Conservation (phyloP, 2,113 vertebrate genomes). For the Lanius collurio region DNA sequence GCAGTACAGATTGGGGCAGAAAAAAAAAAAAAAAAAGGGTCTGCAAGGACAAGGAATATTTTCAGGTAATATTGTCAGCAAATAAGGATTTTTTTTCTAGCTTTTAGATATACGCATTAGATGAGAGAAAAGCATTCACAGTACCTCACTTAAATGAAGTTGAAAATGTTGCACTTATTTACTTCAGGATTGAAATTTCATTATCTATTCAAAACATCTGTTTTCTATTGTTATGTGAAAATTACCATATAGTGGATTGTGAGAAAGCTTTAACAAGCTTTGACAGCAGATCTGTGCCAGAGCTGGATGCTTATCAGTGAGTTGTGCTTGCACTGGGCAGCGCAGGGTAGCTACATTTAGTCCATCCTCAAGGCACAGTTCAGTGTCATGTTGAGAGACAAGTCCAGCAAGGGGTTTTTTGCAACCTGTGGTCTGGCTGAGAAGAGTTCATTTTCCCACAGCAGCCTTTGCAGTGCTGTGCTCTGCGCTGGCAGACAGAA, state of each 20-base stretch:
- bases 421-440: background rate
- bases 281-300: background rate
- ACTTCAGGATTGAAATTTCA: background rate
- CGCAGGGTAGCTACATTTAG: background rate
- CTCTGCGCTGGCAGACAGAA: background rate
- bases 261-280: background rate
- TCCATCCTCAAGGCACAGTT: background rate
- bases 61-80: background rate
- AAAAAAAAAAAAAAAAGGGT: background rate
- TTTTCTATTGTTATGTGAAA: background rate
- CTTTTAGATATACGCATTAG: background rate
- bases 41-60: background rate
- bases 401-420: background rate
- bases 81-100: background rate
- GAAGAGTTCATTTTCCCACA: rapidly evolving
- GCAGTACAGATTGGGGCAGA: background rate
- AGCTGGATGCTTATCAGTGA: background rate
- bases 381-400: background rate
- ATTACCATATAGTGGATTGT: background rate
- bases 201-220: slow-evolving; percentile 11
- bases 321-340: background rate
- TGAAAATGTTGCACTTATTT: slow-evolving; percentile 2
- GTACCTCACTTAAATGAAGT: background rate
- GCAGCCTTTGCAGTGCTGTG: background rate
- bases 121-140: background rate